These are phyloP conservation scores for Drosophila niveifrons DNA, from an alignment of 2,888 invertebrate genomes.

Conservation along the genomic window DNA sequence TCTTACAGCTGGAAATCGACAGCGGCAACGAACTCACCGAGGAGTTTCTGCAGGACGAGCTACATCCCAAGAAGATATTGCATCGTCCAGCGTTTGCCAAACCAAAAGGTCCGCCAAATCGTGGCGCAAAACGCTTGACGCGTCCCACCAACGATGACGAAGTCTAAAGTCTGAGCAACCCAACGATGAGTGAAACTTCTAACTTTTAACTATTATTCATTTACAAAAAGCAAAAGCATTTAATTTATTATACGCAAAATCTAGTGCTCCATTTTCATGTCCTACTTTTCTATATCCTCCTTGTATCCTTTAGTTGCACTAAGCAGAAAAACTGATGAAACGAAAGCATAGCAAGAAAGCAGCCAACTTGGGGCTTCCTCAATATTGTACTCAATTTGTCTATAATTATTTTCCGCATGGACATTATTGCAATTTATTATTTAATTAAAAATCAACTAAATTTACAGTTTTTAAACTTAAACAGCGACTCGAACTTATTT, in stretches of 20 bases:
- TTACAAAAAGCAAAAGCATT: slow-evolving; percentile 57
- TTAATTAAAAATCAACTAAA: slow-evolving; percentile 65
- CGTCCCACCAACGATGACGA: slow-evolving; percentile 85
- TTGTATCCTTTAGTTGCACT: slow-evolving; percentile 60
- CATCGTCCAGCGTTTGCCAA: slow-evolving; percentile 97
- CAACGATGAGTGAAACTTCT: slow-evolving; percentile 56
- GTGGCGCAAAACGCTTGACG: slow-evolving; percentile 96
- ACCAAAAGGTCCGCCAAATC: slow-evolving; percentile 97
- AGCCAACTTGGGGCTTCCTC: slow-evolving; percentile 75
- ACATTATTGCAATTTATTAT: slow-evolving; percentile 78
- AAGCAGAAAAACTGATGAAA: slow-evolving; percentile 55
- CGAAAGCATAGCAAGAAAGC: slow-evolving; percentile 67
- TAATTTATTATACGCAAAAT: slow-evolving; percentile 68
- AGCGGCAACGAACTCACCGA: slow-evolving; percentile 95
- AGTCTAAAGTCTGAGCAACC: slow-evolving; percentile 74
- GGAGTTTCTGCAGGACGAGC: slow-evolving; percentile 95
- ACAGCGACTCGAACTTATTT: slow-evolving; percentile 37
- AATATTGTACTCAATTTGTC: slow-evolving; percentile 55
- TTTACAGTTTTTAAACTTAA: slow-evolving; percentile 26
- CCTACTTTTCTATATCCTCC: slow-evolving; percentile 34
- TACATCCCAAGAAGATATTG: slow-evolving; percentile 96
- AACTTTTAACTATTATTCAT: neutral
- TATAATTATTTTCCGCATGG: slow-evolving; percentile 46
- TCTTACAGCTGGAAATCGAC: slow-evolving; percentile 95
- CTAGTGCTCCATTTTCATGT: slow-evolving; percentile 52